Evolutionary conservation across 2,797 vertebrate genomes (phyloP), one percentile per base, ranked within the genome.

Genomic region (Cryptoblepharus egeriae): DNA sequence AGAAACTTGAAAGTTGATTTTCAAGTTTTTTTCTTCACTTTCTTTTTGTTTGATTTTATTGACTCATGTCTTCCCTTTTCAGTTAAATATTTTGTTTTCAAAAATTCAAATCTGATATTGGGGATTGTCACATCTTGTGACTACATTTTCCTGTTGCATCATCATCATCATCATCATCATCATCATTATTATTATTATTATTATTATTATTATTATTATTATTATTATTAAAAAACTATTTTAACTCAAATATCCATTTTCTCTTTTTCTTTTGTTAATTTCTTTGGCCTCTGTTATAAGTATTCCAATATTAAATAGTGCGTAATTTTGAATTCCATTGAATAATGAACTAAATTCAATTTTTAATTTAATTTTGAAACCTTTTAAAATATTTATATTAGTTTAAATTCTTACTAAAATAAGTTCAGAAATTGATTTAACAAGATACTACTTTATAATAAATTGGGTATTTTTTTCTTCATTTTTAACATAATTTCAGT

Each of bases 281-380:
- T 81, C 79, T 85, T 86, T 84, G 1, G 26, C 32, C 22, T 61
- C 63, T 52, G 64, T 16, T 30, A n/a, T 72, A 30, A 45, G 10
- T 30, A 32, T 65, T 64, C 4, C 8, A 22, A 81, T 85, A 85
- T 69, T 2, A n/a, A 81, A 92, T 93, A 90, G 32, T 37, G 1
- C 4, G 15, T 86, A 88, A 87, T 86, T 93, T 92, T 88, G 58
- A 91, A 92, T 87, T 85, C 12, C 70, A 82, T 32, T 83, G 61
- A 91, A 85, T 93, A 89, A 93, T 92, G 88, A 86, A 91, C 76
- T 55, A 67, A 52, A 20, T 88, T 92, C 74, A 83, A 45, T 87
- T 93, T 92, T 93, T 90, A 90, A 16, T 91, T 92, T 88, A 85
- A 83, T 88, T 91, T 92, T 87, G 75, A 89, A 28, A 61, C 49